These are phyloP conservation scores for Heliconius ismenius DNA, from an alignment of 2,888 invertebrate species.

Conservation along the genomic window DNA sequence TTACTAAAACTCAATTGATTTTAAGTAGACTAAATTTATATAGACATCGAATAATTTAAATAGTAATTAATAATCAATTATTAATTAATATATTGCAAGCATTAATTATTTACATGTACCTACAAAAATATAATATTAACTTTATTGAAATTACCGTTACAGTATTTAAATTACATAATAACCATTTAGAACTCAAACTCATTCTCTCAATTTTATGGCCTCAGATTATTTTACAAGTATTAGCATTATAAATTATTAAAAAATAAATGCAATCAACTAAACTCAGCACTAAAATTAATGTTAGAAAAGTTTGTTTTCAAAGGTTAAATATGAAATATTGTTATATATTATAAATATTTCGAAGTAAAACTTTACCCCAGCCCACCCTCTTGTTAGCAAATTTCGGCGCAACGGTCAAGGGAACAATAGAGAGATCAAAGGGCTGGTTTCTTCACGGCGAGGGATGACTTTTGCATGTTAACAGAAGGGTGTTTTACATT, in stretches of 20 bases:
- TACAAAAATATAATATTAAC: too few species aligned
- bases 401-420: constrained; percentile 65
- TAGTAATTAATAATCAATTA: too few species aligned
- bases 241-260: not conserved
- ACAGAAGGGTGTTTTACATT: constrained; percentile 27
- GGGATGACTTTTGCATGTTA: constrained; percentile 59
- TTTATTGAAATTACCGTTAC: not conserved
- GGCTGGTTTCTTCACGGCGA: constrained; percentile 60
- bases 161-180: not conserved
- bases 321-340: constrained; percentile 25
- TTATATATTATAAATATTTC: constrained; percentile 29
- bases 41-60: too few species aligned
- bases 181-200: not conserved
- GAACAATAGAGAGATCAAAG: constrained; percentile 70
- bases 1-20: not conserved
- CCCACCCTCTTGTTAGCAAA: constrained; percentile 57
- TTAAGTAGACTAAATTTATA: too few species aligned
- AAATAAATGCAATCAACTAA: constrained; percentile 12
- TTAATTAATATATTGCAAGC: too few species aligned
- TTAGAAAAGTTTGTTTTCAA: constrained; percentile 3
- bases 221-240: not conserved
- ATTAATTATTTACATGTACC: too few species aligned
- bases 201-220: not conserved
- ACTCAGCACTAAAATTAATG: not conserved
- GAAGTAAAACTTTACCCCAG: constrained; percentile 49